Base-by-base conservation (phyloP, 2,888 invertebrate genomes). In the Oligia latruncula region DNA sequence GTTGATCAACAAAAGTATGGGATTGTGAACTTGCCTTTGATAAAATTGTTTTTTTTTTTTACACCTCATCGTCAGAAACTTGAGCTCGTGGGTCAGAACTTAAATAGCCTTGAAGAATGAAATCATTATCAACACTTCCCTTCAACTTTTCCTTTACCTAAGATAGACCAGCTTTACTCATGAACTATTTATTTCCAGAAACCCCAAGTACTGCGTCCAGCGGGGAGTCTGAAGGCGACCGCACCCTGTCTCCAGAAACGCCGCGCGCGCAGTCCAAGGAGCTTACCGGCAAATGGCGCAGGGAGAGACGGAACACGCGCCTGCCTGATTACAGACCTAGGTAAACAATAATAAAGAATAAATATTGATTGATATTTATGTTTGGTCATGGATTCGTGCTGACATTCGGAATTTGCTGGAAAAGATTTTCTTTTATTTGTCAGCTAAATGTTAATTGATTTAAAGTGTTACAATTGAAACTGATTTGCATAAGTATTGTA, bases 281-380 rank as follows among this genome's bases (percentile, higher is more conserved):
- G 90, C 94, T 98, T 85, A 98, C 98, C 13, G 97, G 98, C 76
- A 98, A 98, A 95, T 98, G 98, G 98, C 97, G 98, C 83, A 97
- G 98, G 74, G 98, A 98, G 86, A 97, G 98, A 64, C 97, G 98
- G 46, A 96, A 97, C 2, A 95, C 96, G 9, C 92, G 97, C 20
- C 86, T 96, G 71, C 97, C 97, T 17, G 97, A 97, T 68, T 97
- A 97, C 76, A 95, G 96, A 84, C 96, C 97, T 35, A 96, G 95
- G 97, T 97, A 89, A 90, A 81, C n/a, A 74, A 20, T 15, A 43
- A 23, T 55, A 23, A 23, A 17, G 6, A 49, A n/a, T 55, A 15
- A 17, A 46, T 1, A 52, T 66, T 58, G 13, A 6, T 46, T 58
- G 13, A 6, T 46, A 23, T 20, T 60, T 23, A 1, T 11, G 2